These are phyloP conservation scores for Carabus problematicus DNA, from an alignment of 2,888 invertebrate genomes.

Conservation along the genomic window DNA sequence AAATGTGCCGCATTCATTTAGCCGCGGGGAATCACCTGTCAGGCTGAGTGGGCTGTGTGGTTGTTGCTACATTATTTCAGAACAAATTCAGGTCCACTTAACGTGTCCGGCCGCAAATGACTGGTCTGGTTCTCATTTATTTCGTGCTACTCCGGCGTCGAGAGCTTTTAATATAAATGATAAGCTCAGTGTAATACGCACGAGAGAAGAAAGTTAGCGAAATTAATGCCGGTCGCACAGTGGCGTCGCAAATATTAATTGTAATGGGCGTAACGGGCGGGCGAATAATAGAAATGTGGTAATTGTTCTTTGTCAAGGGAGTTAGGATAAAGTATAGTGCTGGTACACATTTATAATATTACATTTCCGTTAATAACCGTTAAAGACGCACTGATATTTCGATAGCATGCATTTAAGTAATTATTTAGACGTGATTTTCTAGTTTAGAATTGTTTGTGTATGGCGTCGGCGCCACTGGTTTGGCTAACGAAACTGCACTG, in stretches of 20 bases:
- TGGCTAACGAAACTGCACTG: neutral
- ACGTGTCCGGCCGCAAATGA: slow-evolving; percentile 15
- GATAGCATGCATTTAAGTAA: no score
- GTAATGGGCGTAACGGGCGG: neutral
- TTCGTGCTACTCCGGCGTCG: neutral
- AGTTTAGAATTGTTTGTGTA: no score
- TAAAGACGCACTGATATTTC: no score
- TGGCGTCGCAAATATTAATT: slow-evolving; percentile 22
- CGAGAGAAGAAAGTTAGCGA: slow-evolving; percentile 20
- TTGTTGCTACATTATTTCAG: slow-evolving; percentile 10
- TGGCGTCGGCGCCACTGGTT: no score
- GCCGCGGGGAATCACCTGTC: slow-evolving; percentile 15
- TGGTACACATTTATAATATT: no score
- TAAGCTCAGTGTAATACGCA: slow-evolving; percentile 21
- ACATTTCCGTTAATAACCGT: no score
- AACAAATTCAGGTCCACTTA: slow-evolving; percentile 26
- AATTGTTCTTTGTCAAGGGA: no score
- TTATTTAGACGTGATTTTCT: no score
- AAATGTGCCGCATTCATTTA: no score
- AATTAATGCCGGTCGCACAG: slow-evolving; percentile 25
- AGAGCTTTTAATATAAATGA: slow-evolving; percentile 29
- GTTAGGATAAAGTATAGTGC: no score
- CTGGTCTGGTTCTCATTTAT: slow-evolving; percentile 4
- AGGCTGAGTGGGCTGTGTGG: slow-evolving; percentile 13
- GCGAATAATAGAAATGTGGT: no score